Evolutionary conservation across 2,888 invertebrate genomes (phyloP), one percentile per base, ranked within the genome.

Genomic region (Escarpia spicata): DNA sequence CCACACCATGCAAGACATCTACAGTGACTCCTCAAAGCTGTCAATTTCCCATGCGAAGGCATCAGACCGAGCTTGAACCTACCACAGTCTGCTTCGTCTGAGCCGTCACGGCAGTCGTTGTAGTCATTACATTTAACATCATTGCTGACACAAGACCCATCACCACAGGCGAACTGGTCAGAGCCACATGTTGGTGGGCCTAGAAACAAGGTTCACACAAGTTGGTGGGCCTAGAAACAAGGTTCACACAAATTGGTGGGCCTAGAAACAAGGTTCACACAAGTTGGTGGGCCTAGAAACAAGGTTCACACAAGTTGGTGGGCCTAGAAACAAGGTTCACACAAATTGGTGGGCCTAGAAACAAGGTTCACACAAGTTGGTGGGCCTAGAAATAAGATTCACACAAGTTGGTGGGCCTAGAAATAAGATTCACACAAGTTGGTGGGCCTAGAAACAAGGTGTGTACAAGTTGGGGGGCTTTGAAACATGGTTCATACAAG

Each of bases 71-170:
- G 91, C 91, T 91, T n/a, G 15, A 43, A 37, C 92, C 93, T 95
- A 96, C 96, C 93, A 90, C 98, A 98, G 0, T 98, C 98, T 31
- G 44, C 10, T 97, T 99, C 99, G 95, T 99, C 99, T 10, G 98
- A 98, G 31, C 99, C 98, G 96, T 99, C 99, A 0, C 98, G 98
- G 96, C 99, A 99, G 96, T 99, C 99, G 95, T 99, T 98, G 96
- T 98, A 99, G 96, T 98, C 98, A 96, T 99, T 99, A 96, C 99
- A 99, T 0, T 98, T 97, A 98, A 98, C 98, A 75, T 97, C 96
- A 93, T 96, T 96, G 0, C 98, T 97, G 93, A 98, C 97, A 94
- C 96, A 96, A 15, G 94, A 93, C 9, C 95, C 95, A 93, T 96
- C 95, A 2, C 93, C 94, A 94, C 96, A 96, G n/a, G 94, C 94